Conservation (phyloP, 2,888 invertebrate species). For the Clistopyga incitator region DNA sequence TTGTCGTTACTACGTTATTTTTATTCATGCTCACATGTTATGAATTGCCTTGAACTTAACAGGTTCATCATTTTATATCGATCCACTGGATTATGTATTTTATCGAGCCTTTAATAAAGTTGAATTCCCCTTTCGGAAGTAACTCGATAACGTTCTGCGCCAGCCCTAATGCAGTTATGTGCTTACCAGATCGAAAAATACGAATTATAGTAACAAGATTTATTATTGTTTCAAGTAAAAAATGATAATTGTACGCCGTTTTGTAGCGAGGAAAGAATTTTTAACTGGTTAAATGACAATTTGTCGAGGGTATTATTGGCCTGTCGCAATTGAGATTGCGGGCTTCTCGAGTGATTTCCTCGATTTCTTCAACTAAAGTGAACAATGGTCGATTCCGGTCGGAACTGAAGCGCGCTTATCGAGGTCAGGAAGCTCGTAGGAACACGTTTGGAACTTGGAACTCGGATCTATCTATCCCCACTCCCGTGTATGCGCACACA, state of each 20-base stretch:
- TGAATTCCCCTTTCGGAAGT: too few relatives aligned
- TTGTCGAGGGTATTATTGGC: slow-evolving; percentile 9
- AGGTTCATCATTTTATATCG: background rate
- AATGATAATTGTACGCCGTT: too few relatives aligned
- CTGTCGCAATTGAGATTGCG: slow-evolving; percentile 36
- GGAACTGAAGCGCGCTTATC: slow-evolving; percentile 53
- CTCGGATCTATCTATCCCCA: slow-evolving; percentile 23
- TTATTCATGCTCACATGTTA: slow-evolving; percentile 17
- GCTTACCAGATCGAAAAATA: too few relatives aligned
- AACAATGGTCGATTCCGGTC: slow-evolving; percentile 43
- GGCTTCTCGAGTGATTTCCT: slow-evolving; percentile 36
- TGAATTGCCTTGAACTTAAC: slow-evolving; percentile 4
- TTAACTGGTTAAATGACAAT: slow-evolving; percentile 11
- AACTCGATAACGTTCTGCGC: too few relatives aligned
- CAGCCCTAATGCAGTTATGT: too few relatives aligned
- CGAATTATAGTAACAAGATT: too few relatives aligned
- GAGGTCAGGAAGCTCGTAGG: slow-evolving; percentile 56
- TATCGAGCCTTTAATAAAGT: too few relatives aligned
- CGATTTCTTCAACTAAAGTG: slow-evolving; percentile 38
- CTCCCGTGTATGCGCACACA: slow-evolving; percentile 26
- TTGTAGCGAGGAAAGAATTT: too few relatives aligned
- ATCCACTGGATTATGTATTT: background rate
- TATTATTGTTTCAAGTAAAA: too few relatives aligned
- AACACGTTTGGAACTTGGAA: slow-evolving; percentile 55
- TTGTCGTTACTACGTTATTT: background rate